These are phyloP conservation scores for Platycheirus albimanus DNA, from an alignment of 2,888 invertebrate genomes.

Conservation along the genomic window DNA sequence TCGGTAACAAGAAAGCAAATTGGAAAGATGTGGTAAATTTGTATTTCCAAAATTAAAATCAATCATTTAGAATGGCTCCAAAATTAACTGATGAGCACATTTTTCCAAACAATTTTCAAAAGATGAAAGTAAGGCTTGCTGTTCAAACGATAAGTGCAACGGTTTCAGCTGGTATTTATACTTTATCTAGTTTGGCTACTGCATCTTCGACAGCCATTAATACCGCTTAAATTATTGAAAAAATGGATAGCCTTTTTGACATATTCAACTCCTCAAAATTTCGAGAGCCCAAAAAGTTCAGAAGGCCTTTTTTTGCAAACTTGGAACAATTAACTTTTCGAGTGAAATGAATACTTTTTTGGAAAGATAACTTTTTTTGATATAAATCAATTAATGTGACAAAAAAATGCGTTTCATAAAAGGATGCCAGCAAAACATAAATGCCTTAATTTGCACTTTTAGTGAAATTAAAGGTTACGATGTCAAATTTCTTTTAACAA, in stretches of 20 bases:
- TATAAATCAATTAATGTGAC: slow-evolving; percentile 3
- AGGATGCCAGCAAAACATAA: slow-evolving; percentile 24
- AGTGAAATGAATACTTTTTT: not conserved
- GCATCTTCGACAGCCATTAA: no score
- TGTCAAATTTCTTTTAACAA: slow-evolving; percentile 20
- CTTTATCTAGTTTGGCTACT: not conserved
- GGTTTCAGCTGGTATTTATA: slow-evolving; percentile 15
- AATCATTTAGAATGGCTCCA: no score
- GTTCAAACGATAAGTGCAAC: slow-evolving; percentile 7
- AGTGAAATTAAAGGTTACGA: not conserved
- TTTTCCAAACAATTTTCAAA: no score
- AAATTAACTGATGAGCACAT: no score
- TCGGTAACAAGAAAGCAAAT: slow-evolving; percentile 16
- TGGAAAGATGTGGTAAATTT: slow-evolving; percentile 22
- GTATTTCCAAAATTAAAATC: no score
- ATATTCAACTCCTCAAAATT: not conserved
- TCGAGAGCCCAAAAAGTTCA: not conserved
- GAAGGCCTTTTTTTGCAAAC: slow-evolving; percentile 23
- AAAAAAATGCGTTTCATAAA: slow-evolving; percentile 25
- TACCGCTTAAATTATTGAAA: slow-evolving; percentile 3
- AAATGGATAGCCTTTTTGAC: not conserved
- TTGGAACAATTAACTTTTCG: not conserved
- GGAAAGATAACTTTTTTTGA: no score
- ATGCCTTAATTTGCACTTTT: not conserved
- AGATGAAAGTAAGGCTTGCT: slow-evolving; percentile 7